Conservation (phyloP, 2,888 invertebrate species). For the Plagodis pulveraria region DNA sequence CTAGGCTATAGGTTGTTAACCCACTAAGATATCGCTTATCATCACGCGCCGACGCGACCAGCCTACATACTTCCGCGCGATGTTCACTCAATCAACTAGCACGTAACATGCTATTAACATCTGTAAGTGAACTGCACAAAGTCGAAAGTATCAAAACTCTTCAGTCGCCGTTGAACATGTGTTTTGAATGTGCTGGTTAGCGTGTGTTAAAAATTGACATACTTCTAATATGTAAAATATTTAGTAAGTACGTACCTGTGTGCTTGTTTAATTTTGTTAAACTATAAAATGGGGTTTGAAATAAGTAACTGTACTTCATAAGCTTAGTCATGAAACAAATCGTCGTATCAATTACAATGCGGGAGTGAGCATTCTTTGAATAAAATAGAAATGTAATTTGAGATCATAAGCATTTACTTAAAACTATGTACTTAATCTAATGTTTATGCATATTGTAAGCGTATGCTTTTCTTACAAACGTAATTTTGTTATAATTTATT, state of each 20-base stretch:
- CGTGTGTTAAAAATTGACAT: slow-evolving; percentile 30
- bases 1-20: slow-evolving; percentile 79
- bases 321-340: too few species aligned
- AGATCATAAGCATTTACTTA: too few species aligned
- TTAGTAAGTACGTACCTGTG: background rate
- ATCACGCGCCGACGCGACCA: slow-evolving; percentile 68
- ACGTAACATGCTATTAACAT: slow-evolving; percentile 19
- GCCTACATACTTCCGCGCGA: slow-evolving; percentile 78
- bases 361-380: too few species aligned
- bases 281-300: too few species aligned
- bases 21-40: slow-evolving; percentile 78
- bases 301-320: too few species aligned
- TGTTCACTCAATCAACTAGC: slow-evolving; percentile 22
- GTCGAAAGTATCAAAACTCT: slow-evolving; percentile 17
- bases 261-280: background rate
- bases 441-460: too few species aligned
- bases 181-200: slow-evolving; percentile 30
- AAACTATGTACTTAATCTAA: too few species aligned
- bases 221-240: background rate
- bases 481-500: too few species aligned
- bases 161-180: slow-evolving; percentile 17
- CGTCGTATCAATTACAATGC: too few species aligned
- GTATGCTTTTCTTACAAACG: too few species aligned
- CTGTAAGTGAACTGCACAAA: slow-evolving; percentile 20
- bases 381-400: too few species aligned